Evolutionary conservation across 2,888 invertebrate genomes (phyloP).

Genomic region (Pristionchus arcanus): DNA sequence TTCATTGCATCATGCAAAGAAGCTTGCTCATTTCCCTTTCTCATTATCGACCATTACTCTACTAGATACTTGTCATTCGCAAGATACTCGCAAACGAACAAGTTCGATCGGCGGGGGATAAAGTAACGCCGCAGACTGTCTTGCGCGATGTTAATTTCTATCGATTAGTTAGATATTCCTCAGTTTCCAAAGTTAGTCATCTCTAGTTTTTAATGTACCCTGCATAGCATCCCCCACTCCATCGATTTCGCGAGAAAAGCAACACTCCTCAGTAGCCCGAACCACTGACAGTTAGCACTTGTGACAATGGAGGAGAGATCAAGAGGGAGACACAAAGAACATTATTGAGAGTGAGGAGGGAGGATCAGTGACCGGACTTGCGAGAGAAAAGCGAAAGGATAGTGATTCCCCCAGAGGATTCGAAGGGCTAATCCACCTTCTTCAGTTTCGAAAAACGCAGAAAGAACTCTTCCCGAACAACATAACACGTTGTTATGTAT

Average conservation of each 20-base stretch:
- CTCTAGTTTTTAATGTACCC: no score
- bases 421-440: not conserved
- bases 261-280: not conserved
- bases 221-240: no score
- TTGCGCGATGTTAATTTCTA: not conserved
- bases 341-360: constrained; percentile 26
- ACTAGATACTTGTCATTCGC: not conserved
- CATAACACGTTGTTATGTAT: not conserved
- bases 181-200: no score
- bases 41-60: not conserved
- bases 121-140: constrained; percentile 23
- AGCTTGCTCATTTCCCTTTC: not conserved
- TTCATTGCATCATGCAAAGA: not conserved
- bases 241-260: no score
- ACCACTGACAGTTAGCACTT: constrained; percentile 22
- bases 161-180: not conserved
- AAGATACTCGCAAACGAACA: constrained; percentile 34
- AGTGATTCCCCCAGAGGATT: not conserved
- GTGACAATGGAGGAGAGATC: constrained; percentile 20
- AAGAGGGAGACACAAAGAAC: constrained; percentile 41
- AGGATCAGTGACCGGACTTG: constrained; percentile 44
- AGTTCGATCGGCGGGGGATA: constrained; percentile 37
- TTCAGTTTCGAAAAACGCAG: not conserved
- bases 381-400: constrained; percentile 1
- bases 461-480: not conserved